These are phyloP conservation scores for Drosophila lini DNA, from an alignment of 1,140 invertebrate species.

Conservation along the genomic window DNA sequence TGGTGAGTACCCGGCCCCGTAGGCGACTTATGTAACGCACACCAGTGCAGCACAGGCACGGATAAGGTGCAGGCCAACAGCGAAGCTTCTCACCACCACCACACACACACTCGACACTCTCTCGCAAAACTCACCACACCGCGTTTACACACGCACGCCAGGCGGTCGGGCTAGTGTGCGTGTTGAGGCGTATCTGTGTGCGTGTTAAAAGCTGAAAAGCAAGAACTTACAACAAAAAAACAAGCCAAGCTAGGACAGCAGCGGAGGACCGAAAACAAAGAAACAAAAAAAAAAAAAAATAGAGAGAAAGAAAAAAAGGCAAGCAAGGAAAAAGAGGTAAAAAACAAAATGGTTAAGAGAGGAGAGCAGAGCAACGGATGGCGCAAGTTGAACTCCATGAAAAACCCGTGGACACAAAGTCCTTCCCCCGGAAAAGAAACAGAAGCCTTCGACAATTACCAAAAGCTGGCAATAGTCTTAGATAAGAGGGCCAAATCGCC, in stretches of 20 bases:
- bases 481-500: conserved; percentile 39
- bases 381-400: conserved; percentile 18
- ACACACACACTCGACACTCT: no score
- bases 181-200: conserved; percentile 59
- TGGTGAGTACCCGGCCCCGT: conserved; percentile 46
- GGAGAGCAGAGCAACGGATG: not conserved
- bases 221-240: conserved; percentile 59
- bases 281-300: conserved; percentile 5
- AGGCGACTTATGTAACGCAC: conserved; percentile 74
- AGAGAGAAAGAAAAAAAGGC: conserved; percentile 3
- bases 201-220: conserved; percentile 72
- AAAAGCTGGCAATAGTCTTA: conserved; percentile 40
- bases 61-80: not conserved
- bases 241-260: conserved; percentile 15
- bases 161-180: conserved; percentile 38
- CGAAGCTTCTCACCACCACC: conserved; percentile 45
- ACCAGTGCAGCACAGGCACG: conserved; percentile 39
- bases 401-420: conserved; percentile 13
- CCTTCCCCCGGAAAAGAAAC: conserved; percentile 8
- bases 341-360: conserved; percentile 6
- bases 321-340: conserved; percentile 13
- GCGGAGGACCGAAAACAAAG: conserved; percentile 27
- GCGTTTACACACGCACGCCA: not conserved
- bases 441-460: conserved; percentile 39
- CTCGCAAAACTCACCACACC: conserved; percentile 1